Evolutionary conservation across 30 jellyfish, hydroid and myxozoan genomes (phyloP).

Genomic region (Cassiopea andromeda): DNA sequence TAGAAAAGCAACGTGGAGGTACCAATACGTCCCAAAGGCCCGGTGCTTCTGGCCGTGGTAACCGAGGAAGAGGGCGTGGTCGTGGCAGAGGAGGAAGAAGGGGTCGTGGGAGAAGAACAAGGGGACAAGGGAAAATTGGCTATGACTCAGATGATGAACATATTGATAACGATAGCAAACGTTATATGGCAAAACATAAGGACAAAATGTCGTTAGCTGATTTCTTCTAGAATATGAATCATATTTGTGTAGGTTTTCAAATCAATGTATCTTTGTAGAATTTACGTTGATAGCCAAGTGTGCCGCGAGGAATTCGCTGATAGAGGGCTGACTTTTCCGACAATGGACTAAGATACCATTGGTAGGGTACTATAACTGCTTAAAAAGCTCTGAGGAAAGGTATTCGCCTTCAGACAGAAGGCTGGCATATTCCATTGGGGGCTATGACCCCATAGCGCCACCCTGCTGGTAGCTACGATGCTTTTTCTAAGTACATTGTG

Average conservation of each 20-base stretch:
- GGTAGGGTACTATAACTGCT: too few species aligned
- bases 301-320: too few species aligned
- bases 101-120: conserved; percentile 75
- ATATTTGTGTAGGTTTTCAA: not conserved
- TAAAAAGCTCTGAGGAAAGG: too few species aligned
- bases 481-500: too few species aligned
- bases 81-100: conserved; percentile 70
- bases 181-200: conserved; percentile 44
- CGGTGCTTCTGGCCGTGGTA: conserved; percentile 19
- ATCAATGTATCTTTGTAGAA: not conserved
- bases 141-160: conserved; percentile 67
- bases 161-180: conserved; percentile 26
- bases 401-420: too few species aligned
- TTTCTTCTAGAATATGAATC: conserved; percentile 10
- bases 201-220: conserved; percentile 73
- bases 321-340: too few species aligned
- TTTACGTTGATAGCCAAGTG: too few species aligned
- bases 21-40: conserved; percentile 29
- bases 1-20: conserved; percentile 5
- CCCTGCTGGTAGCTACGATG: too few species aligned
- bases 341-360: too few species aligned
- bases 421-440: too few species aligned
- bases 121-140: conserved; percentile 68
- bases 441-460: too few species aligned
- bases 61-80: conserved; percentile 58